Evolutionary conservation across 2,113 vertebrate species (phyloP).

Genomic region (Agelaius phoeniceus): DNA sequence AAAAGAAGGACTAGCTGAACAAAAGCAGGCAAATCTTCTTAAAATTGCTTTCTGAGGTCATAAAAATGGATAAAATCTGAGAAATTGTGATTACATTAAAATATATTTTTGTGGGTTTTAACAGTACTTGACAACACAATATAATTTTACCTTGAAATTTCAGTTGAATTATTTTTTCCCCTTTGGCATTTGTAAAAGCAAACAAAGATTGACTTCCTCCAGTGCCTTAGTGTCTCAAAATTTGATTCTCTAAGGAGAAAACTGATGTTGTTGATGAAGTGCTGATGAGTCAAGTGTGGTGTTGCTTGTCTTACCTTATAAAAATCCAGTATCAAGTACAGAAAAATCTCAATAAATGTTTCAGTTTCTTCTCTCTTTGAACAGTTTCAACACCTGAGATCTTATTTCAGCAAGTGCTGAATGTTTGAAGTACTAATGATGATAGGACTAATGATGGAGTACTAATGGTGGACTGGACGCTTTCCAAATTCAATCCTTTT

Average conservation of each 20-base stretch:
- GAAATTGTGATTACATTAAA: not conserved
- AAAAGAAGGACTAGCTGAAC: not conserved
- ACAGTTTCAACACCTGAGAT: not conserved
- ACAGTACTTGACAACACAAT: not conserved
- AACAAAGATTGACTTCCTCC: not conserved
- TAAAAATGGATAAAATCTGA: not conserved
- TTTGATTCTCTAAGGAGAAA: not conserved
- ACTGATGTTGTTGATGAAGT: not conserved
- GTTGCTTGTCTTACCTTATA: not conserved
- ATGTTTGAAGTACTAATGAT: not conserved
- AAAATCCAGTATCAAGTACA: not conserved
- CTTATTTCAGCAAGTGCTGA: not conserved
- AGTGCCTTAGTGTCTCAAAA: not conserved
- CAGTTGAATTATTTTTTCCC: not conserved
- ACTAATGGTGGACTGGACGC: not conserved
- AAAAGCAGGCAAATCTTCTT: not conserved
- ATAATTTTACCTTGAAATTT: not conserved
- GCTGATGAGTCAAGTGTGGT: rapidly evolving
- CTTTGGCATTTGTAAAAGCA: not conserved
- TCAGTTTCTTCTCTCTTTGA: not conserved
- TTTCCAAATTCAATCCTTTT: not conserved
- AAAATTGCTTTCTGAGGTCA: not conserved
- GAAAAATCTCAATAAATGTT: not conserved
- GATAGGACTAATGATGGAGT: not conserved
- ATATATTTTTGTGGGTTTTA: not conserved